phyloP scores from a whole-genome alignment of 2,797 vertebrate species.

The Peromyscus eremicus region DNA sequence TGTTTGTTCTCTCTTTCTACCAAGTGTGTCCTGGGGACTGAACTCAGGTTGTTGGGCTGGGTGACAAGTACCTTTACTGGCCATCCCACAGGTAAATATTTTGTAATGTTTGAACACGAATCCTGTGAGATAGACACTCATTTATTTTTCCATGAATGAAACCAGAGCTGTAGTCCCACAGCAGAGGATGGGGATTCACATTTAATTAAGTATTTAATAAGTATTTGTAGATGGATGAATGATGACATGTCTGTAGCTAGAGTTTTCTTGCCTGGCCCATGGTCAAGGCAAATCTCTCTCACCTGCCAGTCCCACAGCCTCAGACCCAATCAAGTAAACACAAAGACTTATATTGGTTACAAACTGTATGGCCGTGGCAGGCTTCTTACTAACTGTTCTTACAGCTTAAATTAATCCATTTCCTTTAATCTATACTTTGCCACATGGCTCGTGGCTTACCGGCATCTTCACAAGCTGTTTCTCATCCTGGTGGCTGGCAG shows the following conservation, averaged over 20 bases:
- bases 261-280: too few species aligned
- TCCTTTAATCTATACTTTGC: too few species aligned
- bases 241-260: neutral
- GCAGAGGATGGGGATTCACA: neutral
- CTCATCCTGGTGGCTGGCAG: too few species aligned
- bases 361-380: too few species aligned
- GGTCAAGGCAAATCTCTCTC: too few species aligned
- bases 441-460: too few species aligned
- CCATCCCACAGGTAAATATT: neutral
- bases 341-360: too few species aligned
- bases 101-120: neutral
- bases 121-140: neutral
- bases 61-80: neutral
- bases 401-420: too few species aligned
- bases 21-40: neutral
- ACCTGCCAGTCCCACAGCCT: too few species aligned
- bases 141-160: neutral
- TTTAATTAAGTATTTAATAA: conserved; percentile 26
- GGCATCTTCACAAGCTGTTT: too few species aligned
- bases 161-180: neutral
- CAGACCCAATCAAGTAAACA: too few species aligned
- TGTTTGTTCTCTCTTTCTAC: neutral
- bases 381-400: too few species aligned
- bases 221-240: neutral
- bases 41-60: neutral